Evolutionary conservation across 2,113 vertebrate species (phyloP).

Genomic region (Notiomystis cincta): DNA sequence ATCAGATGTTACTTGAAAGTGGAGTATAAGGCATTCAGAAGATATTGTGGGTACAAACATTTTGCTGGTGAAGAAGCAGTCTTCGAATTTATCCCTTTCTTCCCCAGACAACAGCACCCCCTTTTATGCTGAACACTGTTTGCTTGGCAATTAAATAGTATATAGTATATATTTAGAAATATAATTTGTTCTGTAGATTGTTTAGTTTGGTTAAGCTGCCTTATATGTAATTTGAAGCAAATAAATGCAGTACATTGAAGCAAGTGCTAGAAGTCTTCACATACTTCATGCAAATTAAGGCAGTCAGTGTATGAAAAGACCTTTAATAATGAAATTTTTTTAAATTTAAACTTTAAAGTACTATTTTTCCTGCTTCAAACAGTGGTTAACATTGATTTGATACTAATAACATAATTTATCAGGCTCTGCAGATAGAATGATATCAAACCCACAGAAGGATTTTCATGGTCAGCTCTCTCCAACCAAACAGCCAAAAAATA

Average conservation of each 20-base stretch:
- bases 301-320: not conserved
- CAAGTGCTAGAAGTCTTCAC: not conserved
- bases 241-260: not conserved
- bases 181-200: not conserved
- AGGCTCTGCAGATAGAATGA: not conserved
- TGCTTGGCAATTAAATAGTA: not conserved
- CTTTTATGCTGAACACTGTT: not conserved
- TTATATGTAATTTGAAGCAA: not conserved
- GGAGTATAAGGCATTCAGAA: not conserved
- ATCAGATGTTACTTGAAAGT: not conserved
- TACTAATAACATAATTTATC: not conserved
- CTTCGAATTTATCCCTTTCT: not conserved
- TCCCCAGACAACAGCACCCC: not conserved
- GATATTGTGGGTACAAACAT: not conserved
- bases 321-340: slow-evolving; percentile 5
- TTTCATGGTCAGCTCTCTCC: not conserved
- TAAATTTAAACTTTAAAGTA: not conserved
- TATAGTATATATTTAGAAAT: not conserved
- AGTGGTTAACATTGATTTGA: not conserved
- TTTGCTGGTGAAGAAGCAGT: not conserved
- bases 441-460: not conserved
- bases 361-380: not conserved
- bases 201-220: not conserved
- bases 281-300: slow-evolving; percentile 22
- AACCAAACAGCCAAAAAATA: not conserved